Percentiles rank a stretch among this genome's conserved stretches.
These are phyloP conservation scores for Torymus tubicola DNA, from an alignment of 2,888 invertebrate species.

Conservation along the genomic window DNA sequence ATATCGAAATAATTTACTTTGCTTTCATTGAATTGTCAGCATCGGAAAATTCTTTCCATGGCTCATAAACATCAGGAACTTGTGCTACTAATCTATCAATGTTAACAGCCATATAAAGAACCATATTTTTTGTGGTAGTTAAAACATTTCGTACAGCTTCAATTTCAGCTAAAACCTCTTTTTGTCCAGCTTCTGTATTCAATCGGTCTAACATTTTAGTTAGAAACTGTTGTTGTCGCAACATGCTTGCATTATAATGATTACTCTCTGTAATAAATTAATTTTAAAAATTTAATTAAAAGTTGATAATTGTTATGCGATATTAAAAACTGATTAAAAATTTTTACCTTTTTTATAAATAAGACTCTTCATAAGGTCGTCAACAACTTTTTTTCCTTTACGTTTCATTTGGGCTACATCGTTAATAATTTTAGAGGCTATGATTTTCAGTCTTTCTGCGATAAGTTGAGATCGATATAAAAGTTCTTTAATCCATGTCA, in stretches of 20 bases:
- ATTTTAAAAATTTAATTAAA: slow-evolving; percentile 5
- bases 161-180: slow-evolving; percentile 76
- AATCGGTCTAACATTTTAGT: slow-evolving; percentile 82
- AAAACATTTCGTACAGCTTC: slow-evolving; percentile 80
- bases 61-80: slow-evolving; percentile 77
- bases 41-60: slow-evolving; percentile 78
- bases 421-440: slow-evolving; percentile 88
- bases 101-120: slow-evolving; percentile 86
- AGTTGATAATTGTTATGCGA: slow-evolving; percentile 27
- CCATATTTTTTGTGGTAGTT: slow-evolving; percentile 80
- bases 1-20: slow-evolving; percentile 63
- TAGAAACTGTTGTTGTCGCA: slow-evolving; percentile 88
- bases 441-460: slow-evolving; percentile 85
- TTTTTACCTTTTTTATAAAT: slow-evolving; percentile 79
- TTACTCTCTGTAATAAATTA: slow-evolving; percentile 81
- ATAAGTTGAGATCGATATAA: slow-evolving; percentile 85
- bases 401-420: slow-evolving; percentile 87
- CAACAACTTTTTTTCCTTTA: slow-evolving; percentile 84
- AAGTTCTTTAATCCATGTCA: slow-evolving; percentile 87
- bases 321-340: neutral
- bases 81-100: slow-evolving; percentile 79
- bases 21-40: slow-evolving; percentile 65
- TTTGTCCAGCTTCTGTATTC: slow-evolving; percentile 77
- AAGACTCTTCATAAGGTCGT: slow-evolving; percentile 80
- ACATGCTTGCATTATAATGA: slow-evolving; percentile 82